Percentiles rank a stretch among this genome's conserved stretches.
These are phyloP conservation scores for Myrmecobius fasciatus DNA, from an alignment of 2,113 vertebrate genomes.

Conservation along the genomic window DNA sequence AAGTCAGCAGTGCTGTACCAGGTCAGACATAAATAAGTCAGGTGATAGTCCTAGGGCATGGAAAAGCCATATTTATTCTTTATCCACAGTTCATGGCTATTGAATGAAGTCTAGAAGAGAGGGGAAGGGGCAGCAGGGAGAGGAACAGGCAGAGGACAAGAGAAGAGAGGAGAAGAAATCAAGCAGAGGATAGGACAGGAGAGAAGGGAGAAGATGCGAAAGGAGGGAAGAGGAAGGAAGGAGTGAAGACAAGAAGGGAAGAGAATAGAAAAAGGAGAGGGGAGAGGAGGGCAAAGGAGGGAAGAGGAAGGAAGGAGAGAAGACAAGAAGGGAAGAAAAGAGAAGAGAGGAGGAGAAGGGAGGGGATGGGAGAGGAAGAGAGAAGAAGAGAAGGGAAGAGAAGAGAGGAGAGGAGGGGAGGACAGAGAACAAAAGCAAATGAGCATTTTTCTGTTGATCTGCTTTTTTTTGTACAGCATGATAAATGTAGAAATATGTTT, in stretches of 20 bases:
- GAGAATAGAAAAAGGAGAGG: not conserved
- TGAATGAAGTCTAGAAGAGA: slow-evolving; percentile 79
- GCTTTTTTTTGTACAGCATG: no score
- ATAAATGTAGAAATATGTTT: no score
- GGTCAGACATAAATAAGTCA: slow-evolving; percentile 88
- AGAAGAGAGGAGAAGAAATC: not conserved
- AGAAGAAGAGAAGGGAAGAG: no score
- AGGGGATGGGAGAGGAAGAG: not conserved
- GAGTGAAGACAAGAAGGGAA: slow-evolving; percentile 36
- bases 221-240: not conserved
- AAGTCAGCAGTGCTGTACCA: slow-evolving; percentile 82
- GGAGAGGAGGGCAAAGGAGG: not conserved
- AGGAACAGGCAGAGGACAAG: not conserved
- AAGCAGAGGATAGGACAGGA: not conserved
- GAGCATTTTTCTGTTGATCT: no score
- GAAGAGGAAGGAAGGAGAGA: no score
- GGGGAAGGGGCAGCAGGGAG: slow-evolving; percentile 22
- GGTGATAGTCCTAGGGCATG: slow-evolving; percentile 81
- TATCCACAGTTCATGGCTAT: slow-evolving; percentile 84
- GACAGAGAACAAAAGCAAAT: no score
- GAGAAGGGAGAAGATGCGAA: slow-evolving; percentile 21
- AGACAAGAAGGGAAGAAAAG: not conserved
- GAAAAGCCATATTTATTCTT: slow-evolving; percentile 86
- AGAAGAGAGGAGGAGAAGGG: slow-evolving; percentile 28
- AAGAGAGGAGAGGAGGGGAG: no score